These are phyloP conservation scores for Latrodectus elegans DNA, from an alignment of 2,888 invertebrate species.

Conservation along the genomic window DNA sequence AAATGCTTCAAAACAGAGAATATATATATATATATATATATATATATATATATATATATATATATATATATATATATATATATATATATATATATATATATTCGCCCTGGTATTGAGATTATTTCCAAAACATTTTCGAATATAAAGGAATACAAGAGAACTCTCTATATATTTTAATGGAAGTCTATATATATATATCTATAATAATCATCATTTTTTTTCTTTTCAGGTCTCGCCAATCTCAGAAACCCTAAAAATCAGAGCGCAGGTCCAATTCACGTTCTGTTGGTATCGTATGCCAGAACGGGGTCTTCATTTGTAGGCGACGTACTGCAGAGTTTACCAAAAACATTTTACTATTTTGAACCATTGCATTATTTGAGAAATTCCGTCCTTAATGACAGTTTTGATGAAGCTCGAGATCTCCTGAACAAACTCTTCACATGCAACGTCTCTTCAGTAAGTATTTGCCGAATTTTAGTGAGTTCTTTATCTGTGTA, in stretches of 20 bases:
- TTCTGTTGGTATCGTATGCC: slow-evolving; percentile 59
- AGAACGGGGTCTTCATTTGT: slow-evolving; percentile 71
- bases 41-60: no score
- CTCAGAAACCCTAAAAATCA: slow-evolving; percentile 9
- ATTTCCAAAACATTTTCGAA: background rate
- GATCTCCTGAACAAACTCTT: slow-evolving; percentile 39
- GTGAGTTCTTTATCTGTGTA: no score
- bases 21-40: no score
- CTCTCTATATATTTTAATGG: background rate
- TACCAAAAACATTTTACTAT: slow-evolving; percentile 72
- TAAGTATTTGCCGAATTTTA: background rate
- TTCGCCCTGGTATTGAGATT: background rate
- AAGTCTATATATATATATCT: no score
- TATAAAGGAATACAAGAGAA: background rate
- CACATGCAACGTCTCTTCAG: slow-evolving; percentile 50
- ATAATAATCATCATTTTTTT: no score
- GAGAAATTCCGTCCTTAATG: slow-evolving; percentile 61
- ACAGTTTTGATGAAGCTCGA: slow-evolving; percentile 32
- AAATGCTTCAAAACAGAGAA: background rate
- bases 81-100: no score
- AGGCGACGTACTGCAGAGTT: slow-evolving; percentile 68
- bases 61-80: no score
- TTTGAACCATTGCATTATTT: slow-evolving; percentile 72
- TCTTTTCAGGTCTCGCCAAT: slow-evolving; percentile 18
- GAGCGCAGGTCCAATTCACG: slow-evolving; percentile 27